These are phyloP conservation scores for Pomacea maculata DNA, from an alignment of 1,140 invertebrate genomes.

Conservation along the genomic window DNA sequence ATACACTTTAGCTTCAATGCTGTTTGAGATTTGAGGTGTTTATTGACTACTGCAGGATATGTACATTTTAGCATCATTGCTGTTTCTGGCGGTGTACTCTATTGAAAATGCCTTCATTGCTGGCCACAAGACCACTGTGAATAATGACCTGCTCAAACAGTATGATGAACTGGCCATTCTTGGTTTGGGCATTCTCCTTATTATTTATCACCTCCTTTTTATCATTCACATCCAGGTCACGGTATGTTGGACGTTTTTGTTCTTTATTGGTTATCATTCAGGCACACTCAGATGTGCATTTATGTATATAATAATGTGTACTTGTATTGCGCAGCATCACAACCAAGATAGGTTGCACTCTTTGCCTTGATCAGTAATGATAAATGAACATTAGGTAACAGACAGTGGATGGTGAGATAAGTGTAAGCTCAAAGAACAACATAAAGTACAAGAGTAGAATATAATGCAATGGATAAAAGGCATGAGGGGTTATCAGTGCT, in stretches of 20 bases:
- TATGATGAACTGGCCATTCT: constrained; percentile 46
- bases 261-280: no score
- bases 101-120: constrained; percentile 48
- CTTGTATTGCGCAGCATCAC: no score
- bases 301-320: no score
- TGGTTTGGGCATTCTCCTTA: constrained; percentile 32
- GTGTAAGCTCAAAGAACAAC: no score
- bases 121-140: constrained; percentile 25
- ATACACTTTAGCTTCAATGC: neutral
- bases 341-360: no score
- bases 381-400: no score
- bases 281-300: no score
- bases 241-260: constrained; percentile 35
- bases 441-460: no score
- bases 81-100: constrained; percentile 48
- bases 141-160: constrained; percentile 21
- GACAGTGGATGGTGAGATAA: no score
- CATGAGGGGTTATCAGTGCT: no score
- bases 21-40: neutral
- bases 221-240: constrained; percentile 45
- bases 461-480: no score
- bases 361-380: no score
- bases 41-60: constrained; percentile 45
- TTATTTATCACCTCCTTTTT: constrained; percentile 51
- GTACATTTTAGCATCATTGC: constrained; percentile 49